phyloP scores from a whole-genome alignment of 2,797 vertebrate genomes.

The Nannoperca obscura region DNA sequence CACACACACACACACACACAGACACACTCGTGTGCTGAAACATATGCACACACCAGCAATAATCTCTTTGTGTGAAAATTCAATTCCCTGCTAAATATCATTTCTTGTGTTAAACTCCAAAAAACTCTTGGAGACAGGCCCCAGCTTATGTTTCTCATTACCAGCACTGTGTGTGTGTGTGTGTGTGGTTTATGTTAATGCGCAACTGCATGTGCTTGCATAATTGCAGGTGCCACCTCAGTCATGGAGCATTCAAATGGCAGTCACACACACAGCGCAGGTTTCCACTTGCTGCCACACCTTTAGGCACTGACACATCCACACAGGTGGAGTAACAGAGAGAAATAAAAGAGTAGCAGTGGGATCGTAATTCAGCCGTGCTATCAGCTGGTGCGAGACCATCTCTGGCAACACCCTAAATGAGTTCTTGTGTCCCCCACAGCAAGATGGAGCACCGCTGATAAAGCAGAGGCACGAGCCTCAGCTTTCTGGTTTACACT shows the following conservation, averaged over 20 bases:
- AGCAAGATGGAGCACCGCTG: constrained; percentile 71
- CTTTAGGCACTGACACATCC: constrained; percentile 2
- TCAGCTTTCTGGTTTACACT: constrained; percentile 49
- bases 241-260: constrained; percentile 32
- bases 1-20: constrained; percentile 10
- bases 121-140: constrained; percentile 20
- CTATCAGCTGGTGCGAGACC: constrained; percentile 45
- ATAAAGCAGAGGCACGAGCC: constrained; percentile 62
- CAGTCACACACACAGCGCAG: not conserved
- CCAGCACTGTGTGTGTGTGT: constrained; percentile 1
- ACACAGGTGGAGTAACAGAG: constrained; percentile 27
- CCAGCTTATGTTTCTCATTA: constrained; percentile 43
- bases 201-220: constrained; percentile 11
- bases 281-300: constrained; percentile 25
- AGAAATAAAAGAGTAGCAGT: constrained; percentile 46
- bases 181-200: constrained; percentile 16
- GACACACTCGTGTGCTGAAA: not conserved
- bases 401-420: constrained; percentile 68
- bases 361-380: constrained; percentile 57
- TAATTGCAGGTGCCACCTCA: constrained; percentile 8
- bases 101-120: constrained; percentile 38
- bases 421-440: constrained; percentile 64
- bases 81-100: constrained; percentile 33
- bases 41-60: constrained; percentile 9
- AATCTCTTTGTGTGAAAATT: constrained; percentile 24